phyloP scores from a whole-genome alignment of 2,113 vertebrate genomes.

The Dendropsophus ebraccatus region DNA sequence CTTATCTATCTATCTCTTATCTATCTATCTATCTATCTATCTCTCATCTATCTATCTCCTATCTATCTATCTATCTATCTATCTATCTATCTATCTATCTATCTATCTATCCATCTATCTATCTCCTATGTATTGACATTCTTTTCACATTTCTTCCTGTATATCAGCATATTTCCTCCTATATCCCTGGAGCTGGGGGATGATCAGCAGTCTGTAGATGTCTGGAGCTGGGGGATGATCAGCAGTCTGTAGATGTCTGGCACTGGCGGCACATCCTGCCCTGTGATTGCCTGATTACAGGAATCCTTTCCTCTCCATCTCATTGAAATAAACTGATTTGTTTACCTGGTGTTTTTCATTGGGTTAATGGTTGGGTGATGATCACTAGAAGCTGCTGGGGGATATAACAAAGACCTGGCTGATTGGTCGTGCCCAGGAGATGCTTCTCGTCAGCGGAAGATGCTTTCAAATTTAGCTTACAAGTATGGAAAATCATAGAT shows the following conservation, averaged over 20 bases:
- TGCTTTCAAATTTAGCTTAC: not conserved
- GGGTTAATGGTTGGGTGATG: not conserved
- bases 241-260: not conserved
- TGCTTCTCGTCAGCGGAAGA: not conserved
- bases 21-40: not conserved
- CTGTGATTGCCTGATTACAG: constrained; percentile 28
- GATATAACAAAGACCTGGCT: not conserved
- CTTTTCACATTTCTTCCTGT: not conserved
- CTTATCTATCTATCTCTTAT: not conserved
- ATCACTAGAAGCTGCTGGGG: not conserved
- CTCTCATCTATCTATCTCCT: not conserved
- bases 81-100: not conserved
- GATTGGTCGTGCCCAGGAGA: not conserved
- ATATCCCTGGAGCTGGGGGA: too few relatives aligned
- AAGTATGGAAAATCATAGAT: not conserved
- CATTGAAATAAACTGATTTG: constrained; percentile 23
- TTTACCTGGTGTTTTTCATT: constrained; percentile 17
- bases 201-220: too few relatives aligned
- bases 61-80: not conserved
- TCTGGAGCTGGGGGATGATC: too few relatives aligned
- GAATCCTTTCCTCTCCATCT: constrained; percentile 4
- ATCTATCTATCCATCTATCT: not conserved
- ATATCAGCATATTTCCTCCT: too few relatives aligned
- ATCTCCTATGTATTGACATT: not conserved
- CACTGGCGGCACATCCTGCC: constrained; percentile 16